Base-by-base conservation (phyloP, 2,797 vertebrate species). In the Thripadectes ignobilis region DNA sequence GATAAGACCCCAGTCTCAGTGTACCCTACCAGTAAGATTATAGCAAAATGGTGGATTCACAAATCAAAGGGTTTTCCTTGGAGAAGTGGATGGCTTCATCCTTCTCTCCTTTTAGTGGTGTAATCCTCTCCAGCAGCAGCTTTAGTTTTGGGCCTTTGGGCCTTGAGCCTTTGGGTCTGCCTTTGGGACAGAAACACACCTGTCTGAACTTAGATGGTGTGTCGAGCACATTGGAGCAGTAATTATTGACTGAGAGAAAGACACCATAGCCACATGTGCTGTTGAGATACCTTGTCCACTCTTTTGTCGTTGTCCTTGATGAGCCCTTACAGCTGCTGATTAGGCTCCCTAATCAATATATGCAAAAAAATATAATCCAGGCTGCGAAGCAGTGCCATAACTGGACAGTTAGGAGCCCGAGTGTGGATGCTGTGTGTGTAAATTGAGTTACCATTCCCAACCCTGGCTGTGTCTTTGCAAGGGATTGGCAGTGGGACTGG, bases 291-390 rank as follows among this genome's bases (percentile, higher is more conserved):
- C 32, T 63, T 65, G 34, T 68, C 69, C 63, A 34, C 38, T 85
- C 19, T 78, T 78, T 75, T 71, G 41, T 92, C 43, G 52, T 22
- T 84, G 75, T 81, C 71, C 59, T 84, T 71, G 59, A 36, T 21
- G 32, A 58, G 30, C 41, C 45, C 4, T 5, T 66, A 22, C 38
- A 91, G 73, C 73, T 91, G 52, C 68, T 92, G 54, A 18, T 51
- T 83, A 92, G 61, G 7, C 24, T 51, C 16, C 21, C 61, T 62
- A 34, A 21, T 62, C 73, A 66, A 51, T 61, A 27, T 67, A 62
- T 57, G 85, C 65, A 83, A 92, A 57, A 49, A 16, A 78, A 36
- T 23, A 36, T 23, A 67, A 88, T 39, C 21, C 38, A 41, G 54
- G 39, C 46, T 1, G 1, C 43, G 36, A 75, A 20, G 51, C n/a